Conservation (phyloP, 2,888 invertebrate species). For the Drosophila mimetica region DNA sequence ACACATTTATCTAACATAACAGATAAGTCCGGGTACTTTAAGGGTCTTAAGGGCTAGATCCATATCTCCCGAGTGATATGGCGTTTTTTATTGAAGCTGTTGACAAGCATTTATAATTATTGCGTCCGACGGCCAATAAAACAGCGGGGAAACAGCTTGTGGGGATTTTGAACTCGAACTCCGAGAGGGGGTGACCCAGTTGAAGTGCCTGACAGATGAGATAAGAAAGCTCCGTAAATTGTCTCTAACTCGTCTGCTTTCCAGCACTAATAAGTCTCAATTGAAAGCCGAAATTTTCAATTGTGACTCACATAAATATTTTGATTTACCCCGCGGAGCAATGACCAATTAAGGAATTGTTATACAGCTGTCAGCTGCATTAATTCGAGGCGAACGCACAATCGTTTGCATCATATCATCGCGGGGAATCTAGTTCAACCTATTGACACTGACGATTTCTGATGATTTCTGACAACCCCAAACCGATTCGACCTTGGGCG, state of each 20-base stretch:
- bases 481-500: constrained; percentile 33
- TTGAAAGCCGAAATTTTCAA: constrained; percentile 30
- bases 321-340: constrained; percentile 26
- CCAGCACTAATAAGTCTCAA: constrained; percentile 21
- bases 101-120: constrained; percentile 44
- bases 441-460: constrained; percentile 27
- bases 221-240: constrained; percentile 18
- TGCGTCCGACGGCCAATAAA: constrained; percentile 38
- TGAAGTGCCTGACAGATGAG: constrained; percentile 11
- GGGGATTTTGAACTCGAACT: constrained; percentile 38
- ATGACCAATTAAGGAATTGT: constrained; percentile 32
- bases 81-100: constrained; percentile 34
- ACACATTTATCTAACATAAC: constrained; percentile 38
- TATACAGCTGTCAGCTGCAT: constrained; percentile 37
- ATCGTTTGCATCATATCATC: constrained; percentile 12
- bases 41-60: constrained; percentile 16
- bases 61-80: constrained; percentile 15
- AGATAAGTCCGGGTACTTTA: constrained; percentile 32
- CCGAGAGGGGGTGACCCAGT: constrained; percentile 30
- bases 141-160: constrained; percentile 12
- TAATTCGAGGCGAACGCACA: constrained; percentile 33
- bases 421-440: constrained; percentile 31
- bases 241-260: constrained; percentile 1
- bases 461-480: constrained; percentile 18
- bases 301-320: constrained; percentile 37